Conservation (phyloP, 2,797 vertebrate genomes). For the Falco berigora region DNA sequence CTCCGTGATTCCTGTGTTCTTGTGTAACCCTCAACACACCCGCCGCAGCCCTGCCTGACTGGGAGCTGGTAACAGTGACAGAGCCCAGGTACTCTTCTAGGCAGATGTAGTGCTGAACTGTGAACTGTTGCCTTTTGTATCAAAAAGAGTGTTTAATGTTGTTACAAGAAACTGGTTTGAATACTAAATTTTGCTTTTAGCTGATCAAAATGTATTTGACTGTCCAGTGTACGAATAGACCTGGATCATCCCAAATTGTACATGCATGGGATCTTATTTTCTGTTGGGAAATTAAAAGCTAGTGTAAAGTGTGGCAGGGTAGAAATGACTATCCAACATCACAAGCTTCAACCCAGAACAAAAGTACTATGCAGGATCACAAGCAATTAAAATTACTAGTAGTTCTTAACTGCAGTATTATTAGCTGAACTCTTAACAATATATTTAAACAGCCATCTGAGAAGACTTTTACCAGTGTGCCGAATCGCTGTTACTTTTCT, state of each 20-base stretch:
- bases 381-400: not conserved
- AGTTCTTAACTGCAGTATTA: not conserved
- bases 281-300: not conserved
- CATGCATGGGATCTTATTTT: accelerated
- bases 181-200: not conserved
- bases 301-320: accelerated
- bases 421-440: not conserved
- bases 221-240: no score
- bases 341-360: not conserved
- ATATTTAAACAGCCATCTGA: not conserved
- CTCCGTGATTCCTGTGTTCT: accelerated
- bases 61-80: not conserved
- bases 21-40: accelerated
- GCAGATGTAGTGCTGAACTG: not conserved
- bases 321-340: accelerated
- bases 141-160: not conserved
- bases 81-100: not conserved
- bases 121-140: no score
- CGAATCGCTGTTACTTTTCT: not conserved
- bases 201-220: not conserved
- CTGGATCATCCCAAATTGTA: not conserved
- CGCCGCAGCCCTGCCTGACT: not conserved
- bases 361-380: not conserved
- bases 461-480: not conserved
- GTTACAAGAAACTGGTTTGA: not conserved